Conservation (phyloP, 2,888 invertebrate species). For the Epistrophella euchroma region DNA sequence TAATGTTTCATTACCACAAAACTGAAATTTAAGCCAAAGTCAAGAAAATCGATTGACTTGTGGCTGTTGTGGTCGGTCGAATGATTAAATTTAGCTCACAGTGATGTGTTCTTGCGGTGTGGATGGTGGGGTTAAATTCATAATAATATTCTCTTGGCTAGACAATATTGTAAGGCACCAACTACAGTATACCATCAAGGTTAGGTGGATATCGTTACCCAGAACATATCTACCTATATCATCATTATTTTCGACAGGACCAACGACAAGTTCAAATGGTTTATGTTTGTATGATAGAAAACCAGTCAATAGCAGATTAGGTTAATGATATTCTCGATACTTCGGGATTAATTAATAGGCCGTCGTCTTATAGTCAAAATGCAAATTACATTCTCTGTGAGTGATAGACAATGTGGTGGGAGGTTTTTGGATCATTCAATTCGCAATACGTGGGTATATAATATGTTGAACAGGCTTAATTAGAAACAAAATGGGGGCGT, state of each 20-base stretch:
- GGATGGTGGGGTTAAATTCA: not conserved
- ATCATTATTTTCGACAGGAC: not conserved
- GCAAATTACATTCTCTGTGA: constrained; percentile 36
- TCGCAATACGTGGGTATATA: not conserved
- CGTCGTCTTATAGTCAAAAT: constrained; percentile 16
- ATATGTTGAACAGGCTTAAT: constrained; percentile 20
- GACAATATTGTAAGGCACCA: not conserved
- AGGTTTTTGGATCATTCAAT: constrained; percentile 9
- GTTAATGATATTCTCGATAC: constrained; percentile 45
- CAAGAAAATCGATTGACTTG: constrained; percentile 66
- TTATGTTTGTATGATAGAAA: constrained; percentile 8
- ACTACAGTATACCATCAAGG: too few species aligned
- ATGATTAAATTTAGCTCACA: constrained; percentile 58
- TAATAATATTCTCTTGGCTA: constrained; percentile 27
- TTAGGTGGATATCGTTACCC: too few species aligned
- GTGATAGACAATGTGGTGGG: constrained; percentile 31
- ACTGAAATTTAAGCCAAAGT: constrained; percentile 41
- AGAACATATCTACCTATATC: too few species aligned
- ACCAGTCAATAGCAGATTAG: constrained; percentile 51
- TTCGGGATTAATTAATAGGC: constrained; percentile 53
- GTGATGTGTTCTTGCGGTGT: constrained; percentile 36
- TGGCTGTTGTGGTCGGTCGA: constrained; percentile 51
- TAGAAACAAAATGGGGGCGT: not conserved
- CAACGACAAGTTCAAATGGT: constrained; percentile 13
- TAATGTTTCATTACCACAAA: constrained; percentile 38